Evolutionary conservation across 2,888 invertebrate genomes (phyloP), one percentile per base, ranked within the genome.

Genomic region (Sinohyriopsis cumingii): DNA sequence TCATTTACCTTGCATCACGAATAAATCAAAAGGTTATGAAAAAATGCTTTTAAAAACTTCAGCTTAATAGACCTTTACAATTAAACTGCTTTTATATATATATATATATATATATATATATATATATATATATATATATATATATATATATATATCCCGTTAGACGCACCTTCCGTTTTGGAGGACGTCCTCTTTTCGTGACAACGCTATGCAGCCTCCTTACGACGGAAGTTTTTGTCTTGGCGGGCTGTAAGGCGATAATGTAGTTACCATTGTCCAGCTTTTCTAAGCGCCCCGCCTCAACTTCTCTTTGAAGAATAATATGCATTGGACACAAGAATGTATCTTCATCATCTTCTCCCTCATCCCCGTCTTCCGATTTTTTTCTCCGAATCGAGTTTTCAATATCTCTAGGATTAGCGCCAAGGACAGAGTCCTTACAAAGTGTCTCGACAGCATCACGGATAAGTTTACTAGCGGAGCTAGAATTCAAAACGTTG

Each of bases 241-340:
- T 28, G 19, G 25, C 45, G 24, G 53, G 56, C 9, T 68, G 77
- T 12, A 24, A 25, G 24, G 75, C 95, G 28, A 82, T 59, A 20
- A 78, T 66, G 69, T 77, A 88, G 62, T 86, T 85, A 5, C 87
- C 86, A 69, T 80, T 84, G 7, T 79, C 75, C 9, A 87, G 91
- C 85, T 92, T 93, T 62, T 93, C 92, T 65, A 95, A 87, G 81
- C 93, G 93, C 5, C 94, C 94, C 56, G 92, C 93, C 60, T 93
- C 92, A 19, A 95, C 92, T 89, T 95, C 95, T 83, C 94, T 93
- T 76, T 93, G 92, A 15, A 95, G 90, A 76, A 94, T 93, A 59
- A 92, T 92, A 85, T 93, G 93, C 54, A 94, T 90, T 84, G 83
- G 84, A 33, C 79, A 80, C 65, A 79, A 79, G 22, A 82, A 79